Evolutionary conservation across 2,113 vertebrate genomes (phyloP), one percentile per base, ranked within the genome.

Genomic region (Acanthochromis polyacanthus): DNA sequence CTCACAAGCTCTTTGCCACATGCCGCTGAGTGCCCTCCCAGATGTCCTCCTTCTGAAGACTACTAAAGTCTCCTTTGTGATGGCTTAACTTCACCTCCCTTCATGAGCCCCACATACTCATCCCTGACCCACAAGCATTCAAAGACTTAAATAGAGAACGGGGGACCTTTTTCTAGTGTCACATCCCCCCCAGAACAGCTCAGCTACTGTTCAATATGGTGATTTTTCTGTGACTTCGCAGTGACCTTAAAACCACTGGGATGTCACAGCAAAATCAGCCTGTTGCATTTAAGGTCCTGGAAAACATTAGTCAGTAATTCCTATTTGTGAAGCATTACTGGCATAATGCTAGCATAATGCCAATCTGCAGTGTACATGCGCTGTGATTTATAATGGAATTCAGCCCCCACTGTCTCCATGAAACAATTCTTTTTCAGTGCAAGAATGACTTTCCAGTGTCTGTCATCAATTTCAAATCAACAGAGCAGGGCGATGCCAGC

Each of bases 51-150:
- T 16, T 82, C 73, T 89, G 91, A 93, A 87, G 82, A 77, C 71
- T 16, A 84, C 77, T 91, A 92, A 94, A 88, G 84, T 75, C 80
- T 69, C 0, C 84, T 91, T 91, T 84, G 74, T 83, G 86, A 75
- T 81, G 75, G 45, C 71, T 91, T 81, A 58, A 82, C 64, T 85
- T 80, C 80, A 87, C 65, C 78, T 76, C 76, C 58, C 56, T 62
- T 32, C 72, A 58, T 36, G 6, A 56, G 46, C 70, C 84, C 84
- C 81, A 69, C 83, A 69, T 86, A 81, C 53, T 89, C 48, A n/a
- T 64, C 91, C 57, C 57, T 51, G 48, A 74, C 78, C 70, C 77
- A 5, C 72, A 32, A 56, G 32, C 38, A 71, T 91, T 95, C 92
- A 93, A 94, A 93, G 62, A 83, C 56, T 66, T 82, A 58, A 64